Evolutionary conservation across 2,888 invertebrate genomes (phyloP), one percentile per base, ranked within the genome.

Genomic region (Ophonus ardosiacus): DNA sequence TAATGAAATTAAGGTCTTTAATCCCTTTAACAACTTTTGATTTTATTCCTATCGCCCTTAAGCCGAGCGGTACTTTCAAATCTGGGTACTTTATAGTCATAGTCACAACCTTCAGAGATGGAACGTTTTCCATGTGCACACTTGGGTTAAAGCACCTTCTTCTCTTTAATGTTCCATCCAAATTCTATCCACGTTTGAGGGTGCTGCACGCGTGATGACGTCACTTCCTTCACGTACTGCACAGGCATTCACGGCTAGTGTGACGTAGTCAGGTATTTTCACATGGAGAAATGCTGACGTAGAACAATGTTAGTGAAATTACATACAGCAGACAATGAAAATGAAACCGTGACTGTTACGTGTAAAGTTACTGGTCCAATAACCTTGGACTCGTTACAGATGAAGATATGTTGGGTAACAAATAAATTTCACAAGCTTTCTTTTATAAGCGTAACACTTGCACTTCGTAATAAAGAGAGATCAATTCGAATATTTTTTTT

Each of bases 351-450:
- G 43, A 51, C 43, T 51, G 43, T 51, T 51, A 18, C 59, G 59
- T 63, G 24, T 71, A 51, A 40, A 13, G 18, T 71, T 71, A 43
- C 43, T 31, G 17, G 31, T 68, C 24, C 17, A 15, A n/a, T 24
- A 24, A 51, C 71, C 71, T 71, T 71, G 71, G 10, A 40, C 71
- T 51, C 43, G 43, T 51, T 51, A 51, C 43, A 51, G 43, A 51
- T 51, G 43, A 51, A 13, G 43, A 51, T 51, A 31, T 51, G 43
- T 51, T 51, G 43, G 8, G 43, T 51, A 51, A 51, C 43, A 13
- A 51, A 13, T 13, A 8, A 51, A 13, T 51, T 51, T 51, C 43
- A 51, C 43, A 51, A 51, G 43, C 43, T 51, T 51, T 51, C 43
- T 51, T 51, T 51, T 6, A 31, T 1, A 51, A 51, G 8, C 43